These are phyloP conservation scores for Nerophis ophidion DNA, from an alignment of 2,113 vertebrate species.

Conservation along the genomic window DNA sequence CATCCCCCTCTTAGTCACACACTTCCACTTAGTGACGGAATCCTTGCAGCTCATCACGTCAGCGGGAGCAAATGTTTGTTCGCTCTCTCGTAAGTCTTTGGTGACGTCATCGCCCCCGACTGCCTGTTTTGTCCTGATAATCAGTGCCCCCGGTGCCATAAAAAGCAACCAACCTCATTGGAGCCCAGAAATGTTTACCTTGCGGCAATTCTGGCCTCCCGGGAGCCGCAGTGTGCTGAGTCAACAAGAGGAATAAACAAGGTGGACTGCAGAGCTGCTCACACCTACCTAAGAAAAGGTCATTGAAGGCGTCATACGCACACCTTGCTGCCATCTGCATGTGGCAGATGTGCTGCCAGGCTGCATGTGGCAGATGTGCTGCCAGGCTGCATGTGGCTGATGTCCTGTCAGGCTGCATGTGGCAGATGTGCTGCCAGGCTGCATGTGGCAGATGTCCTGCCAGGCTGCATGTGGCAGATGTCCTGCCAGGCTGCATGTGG, in stretches of 20 bases:
- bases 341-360: too few species aligned
- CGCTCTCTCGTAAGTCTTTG: conserved; percentile 6
- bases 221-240: conserved; percentile 34
- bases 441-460: too few species aligned
- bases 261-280: conserved; percentile 19
- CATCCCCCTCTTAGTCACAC: conserved; percentile 31
- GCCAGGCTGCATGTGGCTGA: too few species aligned
- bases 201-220: conserved; percentile 29
- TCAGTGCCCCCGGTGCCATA: conserved; percentile 1
- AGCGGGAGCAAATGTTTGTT: conserved; percentile 50
- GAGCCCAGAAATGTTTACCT: conserved; percentile 56
- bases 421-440: too few species aligned
- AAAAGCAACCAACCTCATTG: conserved; percentile 22
- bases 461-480: too few species aligned
- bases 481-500: too few species aligned
- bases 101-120: conserved; percentile 39
- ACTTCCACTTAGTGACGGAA: conserved; percentile 21
- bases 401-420: too few species aligned
- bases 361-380: too few species aligned
- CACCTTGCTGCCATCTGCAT: conserved; percentile 34
- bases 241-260: conserved; percentile 50
- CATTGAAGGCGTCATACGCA: conserved; percentile 7
- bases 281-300: conserved; percentile 46
- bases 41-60: conserved; percentile 33
- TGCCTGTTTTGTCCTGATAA: conserved; percentile 2